These are phyloP conservation scores for Agapetus fuscipes DNA, from an alignment of 2,888 invertebrate species.

Conservation along the genomic window DNA sequence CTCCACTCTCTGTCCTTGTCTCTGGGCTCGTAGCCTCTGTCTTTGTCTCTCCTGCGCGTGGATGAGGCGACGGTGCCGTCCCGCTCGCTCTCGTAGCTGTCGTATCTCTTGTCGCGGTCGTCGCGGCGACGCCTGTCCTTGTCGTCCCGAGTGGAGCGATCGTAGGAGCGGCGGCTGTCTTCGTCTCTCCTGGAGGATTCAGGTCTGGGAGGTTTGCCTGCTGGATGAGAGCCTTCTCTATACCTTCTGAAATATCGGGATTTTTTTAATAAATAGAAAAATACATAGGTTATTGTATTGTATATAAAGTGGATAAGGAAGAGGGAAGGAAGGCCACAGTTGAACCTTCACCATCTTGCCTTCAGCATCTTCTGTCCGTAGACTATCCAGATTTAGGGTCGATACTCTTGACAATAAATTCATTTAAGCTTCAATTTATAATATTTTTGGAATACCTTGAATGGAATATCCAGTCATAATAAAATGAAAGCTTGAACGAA, in stretches of 20 bases:
- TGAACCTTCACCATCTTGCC: too few species aligned
- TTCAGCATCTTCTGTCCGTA: too few species aligned
- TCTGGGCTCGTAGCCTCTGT: conserved; percentile 23
- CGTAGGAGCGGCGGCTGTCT: conserved; percentile 23
- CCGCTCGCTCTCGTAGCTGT: conserved; percentile 25
- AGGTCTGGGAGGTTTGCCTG: conserved; percentile 37
- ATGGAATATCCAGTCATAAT: too few species aligned
- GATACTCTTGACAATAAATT: too few species aligned
- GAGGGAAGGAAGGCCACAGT: too few species aligned
- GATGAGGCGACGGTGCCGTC: conserved; percentile 29
- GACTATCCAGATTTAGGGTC: too few species aligned
- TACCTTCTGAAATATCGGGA: conserved; percentile 34
- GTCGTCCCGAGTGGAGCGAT: conserved; percentile 26
- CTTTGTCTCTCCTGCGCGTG: conserved; percentile 30
- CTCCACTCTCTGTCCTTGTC: conserved; percentile 34
- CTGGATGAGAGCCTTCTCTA: conserved; percentile 41
- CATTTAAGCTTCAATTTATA: too few species aligned
- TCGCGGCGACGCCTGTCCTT: conserved; percentile 30
- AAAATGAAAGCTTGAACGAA: too few species aligned
- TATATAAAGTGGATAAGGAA: background rate
- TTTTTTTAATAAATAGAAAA: conserved; percentile 1
- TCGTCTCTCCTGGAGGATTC: conserved; percentile 26
- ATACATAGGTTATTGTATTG: background rate
- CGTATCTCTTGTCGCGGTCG: conserved; percentile 20
- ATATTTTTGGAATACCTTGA: too few species aligned